Evolutionary conservation across 2,888 invertebrate genomes (phyloP).

Genomic region (Drosophila borborema): DNA sequence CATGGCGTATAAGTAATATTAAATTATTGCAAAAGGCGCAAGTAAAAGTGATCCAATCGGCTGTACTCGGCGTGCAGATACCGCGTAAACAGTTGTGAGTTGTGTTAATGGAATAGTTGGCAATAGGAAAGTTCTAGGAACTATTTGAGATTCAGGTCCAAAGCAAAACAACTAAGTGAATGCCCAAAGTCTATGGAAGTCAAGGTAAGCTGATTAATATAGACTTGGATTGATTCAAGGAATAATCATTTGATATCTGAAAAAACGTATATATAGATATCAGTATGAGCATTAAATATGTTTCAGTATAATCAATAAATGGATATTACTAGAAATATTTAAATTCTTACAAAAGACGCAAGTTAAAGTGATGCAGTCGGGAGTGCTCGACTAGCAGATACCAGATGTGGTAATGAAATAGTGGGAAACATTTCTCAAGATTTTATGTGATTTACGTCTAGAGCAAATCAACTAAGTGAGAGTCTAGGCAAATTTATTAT

Average conservation of each 20-base stretch:
- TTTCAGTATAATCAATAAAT: no score
- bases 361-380: not conserved
- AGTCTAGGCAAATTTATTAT: no score
- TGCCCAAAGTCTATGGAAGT: not conserved
- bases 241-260: constrained; percentile 56
- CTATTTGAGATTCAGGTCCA: no score
- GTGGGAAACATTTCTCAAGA: no score
- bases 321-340: not conserved
- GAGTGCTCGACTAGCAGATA: not conserved
- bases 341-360: constrained; percentile 47
- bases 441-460: no score
- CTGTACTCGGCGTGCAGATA: not conserved
- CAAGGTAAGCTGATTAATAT: not conserved
- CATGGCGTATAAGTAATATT: constrained; percentile 76
- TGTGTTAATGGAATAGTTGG: not conserved
- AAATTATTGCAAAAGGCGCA: constrained; percentile 53
- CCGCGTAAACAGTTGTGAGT: not conserved
- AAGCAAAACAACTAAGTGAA: not conserved
- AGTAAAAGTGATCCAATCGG: constrained; percentile 1
- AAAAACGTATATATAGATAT: no score
- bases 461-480: no score
- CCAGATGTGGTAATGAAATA: not conserved
- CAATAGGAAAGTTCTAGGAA: no score
- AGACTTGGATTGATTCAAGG: not conserved
- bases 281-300: no score